Percentiles rank a stretch among this genome's conserved stretches.
Evolutionary conservation across 1,140 invertebrate species (phyloP).

Genomic region (Brachionus sp.): DNA sequence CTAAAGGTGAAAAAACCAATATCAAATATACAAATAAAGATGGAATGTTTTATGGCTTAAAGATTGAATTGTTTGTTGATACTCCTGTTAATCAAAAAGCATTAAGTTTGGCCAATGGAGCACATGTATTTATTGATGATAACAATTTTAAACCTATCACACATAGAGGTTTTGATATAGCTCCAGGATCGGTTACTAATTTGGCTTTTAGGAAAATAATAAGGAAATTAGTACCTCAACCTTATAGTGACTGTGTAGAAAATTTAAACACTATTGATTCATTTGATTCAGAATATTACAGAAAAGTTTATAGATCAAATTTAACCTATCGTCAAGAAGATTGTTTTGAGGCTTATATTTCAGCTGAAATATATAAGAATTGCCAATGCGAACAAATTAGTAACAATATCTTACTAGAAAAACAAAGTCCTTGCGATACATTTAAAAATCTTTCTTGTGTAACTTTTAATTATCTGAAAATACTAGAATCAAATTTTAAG

Average conservation of each 20-base stretch:
- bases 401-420: neutral
- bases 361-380: neutral
- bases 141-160: neutral
- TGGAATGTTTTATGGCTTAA: neutral
- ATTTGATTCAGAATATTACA: neutral
- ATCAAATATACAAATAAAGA: neutral
- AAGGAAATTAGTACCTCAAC: neutral
- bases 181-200: neutral
- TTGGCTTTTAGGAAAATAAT: neutral
- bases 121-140: constrained; percentile 12
- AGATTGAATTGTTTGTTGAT: constrained; percentile 16
- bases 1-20: neutral
- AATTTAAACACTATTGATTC: neutral
- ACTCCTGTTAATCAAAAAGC: neutral
- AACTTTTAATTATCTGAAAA: neutral
- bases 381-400: neutral
- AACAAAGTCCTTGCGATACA: neutral
- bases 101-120: neutral
- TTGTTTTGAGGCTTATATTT: neutral
- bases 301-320: neutral
- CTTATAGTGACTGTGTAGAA: neutral
- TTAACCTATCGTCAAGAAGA: neutral
- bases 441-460: neutral
- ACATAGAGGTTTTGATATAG: neutral
- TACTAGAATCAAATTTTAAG: neutral